Evolutionary conservation across 2,113 vertebrate species (phyloP).

Genomic region (Talpa occidentalis): DNA sequence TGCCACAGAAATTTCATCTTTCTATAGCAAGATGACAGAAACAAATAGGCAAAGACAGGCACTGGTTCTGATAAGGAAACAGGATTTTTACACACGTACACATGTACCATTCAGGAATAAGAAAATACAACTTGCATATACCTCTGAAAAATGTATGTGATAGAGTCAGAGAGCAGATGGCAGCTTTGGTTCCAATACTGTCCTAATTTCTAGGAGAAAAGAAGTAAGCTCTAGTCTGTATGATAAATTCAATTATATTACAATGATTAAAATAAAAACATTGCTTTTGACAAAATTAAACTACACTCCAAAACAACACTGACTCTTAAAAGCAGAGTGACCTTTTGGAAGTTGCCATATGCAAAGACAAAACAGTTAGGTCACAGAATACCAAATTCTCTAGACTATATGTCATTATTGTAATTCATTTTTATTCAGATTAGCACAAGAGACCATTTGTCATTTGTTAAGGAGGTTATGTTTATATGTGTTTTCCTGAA

Average conservation of each 20-base stretch:
- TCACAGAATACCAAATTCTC: conserved; percentile 3
- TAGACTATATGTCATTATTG: conserved; percentile 24
- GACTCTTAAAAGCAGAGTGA: background rate
- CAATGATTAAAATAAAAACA: background rate
- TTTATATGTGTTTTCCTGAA: background rate
- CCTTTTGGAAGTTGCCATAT: background rate
- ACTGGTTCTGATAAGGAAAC: background rate
- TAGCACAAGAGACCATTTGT: background rate
- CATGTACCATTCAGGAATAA: fast-evolving
- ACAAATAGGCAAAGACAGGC: background rate
- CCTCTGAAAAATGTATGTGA: background rate
- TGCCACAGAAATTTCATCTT: background rate
- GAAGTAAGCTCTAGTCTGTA: background rate
- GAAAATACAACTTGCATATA: background rate
- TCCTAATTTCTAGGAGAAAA: background rate
- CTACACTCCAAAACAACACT: background rate
- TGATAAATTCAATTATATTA: background rate
- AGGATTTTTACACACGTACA: background rate
- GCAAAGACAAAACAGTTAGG: conserved; percentile 31
- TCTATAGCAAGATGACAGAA: background rate
- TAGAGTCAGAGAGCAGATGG: background rate
- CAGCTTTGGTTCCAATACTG: background rate
- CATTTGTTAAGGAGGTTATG: conserved; percentile 27
- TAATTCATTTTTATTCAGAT: conserved; percentile 41
- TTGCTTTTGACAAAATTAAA: background rate